Conservation (phyloP, 2,888 invertebrate species). For the Tetragnatha montana region DNA sequence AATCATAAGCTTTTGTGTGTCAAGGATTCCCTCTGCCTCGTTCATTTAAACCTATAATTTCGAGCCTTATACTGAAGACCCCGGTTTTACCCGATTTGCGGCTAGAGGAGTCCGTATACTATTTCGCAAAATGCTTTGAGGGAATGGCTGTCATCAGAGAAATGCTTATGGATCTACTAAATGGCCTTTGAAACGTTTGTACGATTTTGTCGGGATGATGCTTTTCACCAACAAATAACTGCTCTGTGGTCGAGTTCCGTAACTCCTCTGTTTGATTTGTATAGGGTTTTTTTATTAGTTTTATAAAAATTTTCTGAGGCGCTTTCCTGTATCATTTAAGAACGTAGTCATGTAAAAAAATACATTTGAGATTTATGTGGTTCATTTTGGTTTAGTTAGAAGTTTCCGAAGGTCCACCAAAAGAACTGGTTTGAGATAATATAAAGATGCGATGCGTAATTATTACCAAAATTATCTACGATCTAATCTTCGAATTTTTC, state of each 20-base stretch:
- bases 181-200: conserved; percentile 2
- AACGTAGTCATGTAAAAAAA: too few relatives aligned
- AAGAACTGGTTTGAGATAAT: too few relatives aligned
- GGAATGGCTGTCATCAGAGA: conserved; percentile 30
- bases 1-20: conserved; percentile 33
- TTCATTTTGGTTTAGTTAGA: too few relatives aligned
- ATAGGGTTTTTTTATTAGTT: too few relatives aligned
- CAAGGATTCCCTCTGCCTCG: conserved; percentile 30
- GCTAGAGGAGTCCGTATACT: not conserved
- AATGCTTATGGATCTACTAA: conserved; percentile 26
- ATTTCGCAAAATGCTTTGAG: conserved; percentile 1
- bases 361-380: too few relatives aligned
- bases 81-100: conserved; percentile 12
- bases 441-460: too few relatives aligned
- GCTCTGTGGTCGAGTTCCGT: not conserved
- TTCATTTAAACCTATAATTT: conserved; percentile 33
- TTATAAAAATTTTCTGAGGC: too few relatives aligned
- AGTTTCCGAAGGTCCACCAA: too few relatives aligned
- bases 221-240: not conserved
- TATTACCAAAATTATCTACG: too few relatives aligned
- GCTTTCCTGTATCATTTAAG: too few relatives aligned
- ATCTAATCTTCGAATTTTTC: too few relatives aligned
- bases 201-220: not conserved
- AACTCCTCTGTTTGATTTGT: not conserved
- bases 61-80: conserved; percentile 14